Evolutionary conservation across 2,888 invertebrate genomes (phyloP), one percentile per base, ranked within the genome.

Genomic region (Drosophila fungiperda): DNA sequence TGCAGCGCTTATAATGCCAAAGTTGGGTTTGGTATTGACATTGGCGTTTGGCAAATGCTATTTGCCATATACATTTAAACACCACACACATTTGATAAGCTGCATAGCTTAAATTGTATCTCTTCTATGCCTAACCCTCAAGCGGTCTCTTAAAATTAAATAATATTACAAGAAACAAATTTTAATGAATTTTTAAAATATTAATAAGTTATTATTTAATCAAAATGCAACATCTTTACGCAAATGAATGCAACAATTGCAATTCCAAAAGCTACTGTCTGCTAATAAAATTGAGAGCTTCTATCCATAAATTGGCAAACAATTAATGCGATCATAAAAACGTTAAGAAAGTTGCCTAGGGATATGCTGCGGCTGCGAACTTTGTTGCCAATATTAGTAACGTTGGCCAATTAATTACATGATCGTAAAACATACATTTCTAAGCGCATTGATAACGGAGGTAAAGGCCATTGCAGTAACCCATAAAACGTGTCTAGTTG

Each of bases 371-470:
- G 36, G 0, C 23, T 7, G 53, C 52, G 35, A 29, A 86, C 89
- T 73, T 80, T 86, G 85, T 86, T 85, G 89, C 84, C 76, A 33
- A 78, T 76, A 87, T 89, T 77, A 82, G 85, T 84, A 68, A 72
- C 64, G 74, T 29, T 60, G 68, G 52, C 62, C 78, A 87, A 71
- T 72, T 85, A 82, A 89, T 87, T 85, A 78, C 69, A 76, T 57
- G 85, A 73, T 87, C 89, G 79, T 89, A 76, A 87, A 87, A 87
- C 61, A 62, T 69, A 63, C 65, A 80, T 79, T 73, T 75, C 74
- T 76, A 70, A 80, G 73, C 73, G 73, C 55, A 76, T 80, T 87
- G 87, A 87, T 89, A 86, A 89, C 87, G 84, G 67, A 74, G 89
- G 87, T 87, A 87, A 84, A 89, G 73, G 67, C 72, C 64, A 73